Percentiles rank a stretch among this genome's conserved stretches.
Evolutionary conservation across 2,113 vertebrate species (phyloP).

Genomic region (Antigone vipio): DNA sequence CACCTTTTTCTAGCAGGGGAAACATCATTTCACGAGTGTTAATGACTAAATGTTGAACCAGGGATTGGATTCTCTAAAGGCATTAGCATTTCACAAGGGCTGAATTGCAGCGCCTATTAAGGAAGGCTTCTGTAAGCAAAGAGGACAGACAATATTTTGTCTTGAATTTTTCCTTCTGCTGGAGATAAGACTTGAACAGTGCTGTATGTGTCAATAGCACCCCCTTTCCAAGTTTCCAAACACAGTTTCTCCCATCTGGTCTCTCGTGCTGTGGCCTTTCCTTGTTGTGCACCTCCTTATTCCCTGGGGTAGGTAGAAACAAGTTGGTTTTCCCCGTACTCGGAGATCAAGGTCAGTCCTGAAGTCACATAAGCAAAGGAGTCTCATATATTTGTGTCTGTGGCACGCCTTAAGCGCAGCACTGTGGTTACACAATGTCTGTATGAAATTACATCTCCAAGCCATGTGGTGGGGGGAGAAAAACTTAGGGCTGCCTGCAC

Average conservation of each 20-base stretch:
- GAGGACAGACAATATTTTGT: not conserved
- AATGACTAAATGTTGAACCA: not conserved
- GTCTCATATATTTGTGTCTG: not conserved
- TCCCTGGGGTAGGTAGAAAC: not conserved
- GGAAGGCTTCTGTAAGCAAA: not conserved
- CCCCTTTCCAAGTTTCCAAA: not conserved
- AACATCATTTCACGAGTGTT: not conserved
- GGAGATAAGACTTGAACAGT: not conserved
- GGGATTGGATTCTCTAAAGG: not conserved
- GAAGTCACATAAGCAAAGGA: not conserved
- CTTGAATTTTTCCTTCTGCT: not conserved
- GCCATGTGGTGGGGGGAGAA: not conserved
- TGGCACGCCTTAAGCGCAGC: not conserved
- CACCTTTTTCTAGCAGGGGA: not conserved
- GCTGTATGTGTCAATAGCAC: not conserved
- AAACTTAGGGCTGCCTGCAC: not conserved
- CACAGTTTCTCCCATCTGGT: not conserved
- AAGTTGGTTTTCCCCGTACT: not conserved
- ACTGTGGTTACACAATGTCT: not conserved
- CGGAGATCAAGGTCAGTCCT: not conserved
- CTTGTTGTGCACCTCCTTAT: not conserved
- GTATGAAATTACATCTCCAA: not conserved
- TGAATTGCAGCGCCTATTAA: not conserved
- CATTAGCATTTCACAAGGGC: not conserved
- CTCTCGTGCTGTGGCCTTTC: not conserved